Conservation (phyloP, 2,797 vertebrate species). For the Oreortyx pictus region DNA sequence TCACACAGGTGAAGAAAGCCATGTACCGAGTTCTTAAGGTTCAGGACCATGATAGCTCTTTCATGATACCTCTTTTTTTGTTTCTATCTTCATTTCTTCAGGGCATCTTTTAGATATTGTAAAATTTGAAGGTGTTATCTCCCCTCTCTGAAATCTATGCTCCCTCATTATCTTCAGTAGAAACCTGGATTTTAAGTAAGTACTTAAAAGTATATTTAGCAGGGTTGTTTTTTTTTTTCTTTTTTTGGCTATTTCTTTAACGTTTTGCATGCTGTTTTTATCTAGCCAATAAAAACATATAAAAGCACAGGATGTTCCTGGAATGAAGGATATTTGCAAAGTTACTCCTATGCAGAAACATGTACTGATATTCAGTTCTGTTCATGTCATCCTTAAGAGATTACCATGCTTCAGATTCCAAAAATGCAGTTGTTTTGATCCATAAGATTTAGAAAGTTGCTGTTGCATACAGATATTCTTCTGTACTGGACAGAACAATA, state of each 20-base stretch:
- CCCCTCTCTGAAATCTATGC: not conserved
- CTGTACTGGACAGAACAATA: slow-evolving; percentile 15
- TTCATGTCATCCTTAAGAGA: slow-evolving; percentile 53
- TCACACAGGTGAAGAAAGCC: not conserved
- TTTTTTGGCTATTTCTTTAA: not conserved
- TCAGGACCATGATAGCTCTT: not conserved
- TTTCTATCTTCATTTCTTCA: not conserved
- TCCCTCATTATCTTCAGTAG: not conserved
- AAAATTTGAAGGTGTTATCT: not conserved
- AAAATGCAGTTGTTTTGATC: slow-evolving; percentile 48
- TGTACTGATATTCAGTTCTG: slow-evolving; percentile 26
- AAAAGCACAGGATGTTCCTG: not conserved
- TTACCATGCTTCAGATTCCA: slow-evolving; percentile 61
- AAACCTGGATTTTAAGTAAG: not conserved
- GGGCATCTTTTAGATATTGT: not conserved
- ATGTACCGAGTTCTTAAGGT: not conserved
- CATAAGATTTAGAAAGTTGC: slow-evolving; percentile 43
- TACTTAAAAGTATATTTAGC: not conserved
- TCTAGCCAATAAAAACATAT: not conserved
- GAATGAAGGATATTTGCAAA: not conserved
- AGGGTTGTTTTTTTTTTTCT: not conserved
- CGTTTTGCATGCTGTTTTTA: not conserved
- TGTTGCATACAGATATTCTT: slow-evolving; percentile 28
- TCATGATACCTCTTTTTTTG: not conserved
- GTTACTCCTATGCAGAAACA: slow-evolving; percentile 35